Percentiles rank a stretch among this genome's conserved stretches.
Evolutionary conservation across 2,113 vertebrate species (phyloP).

Genomic region (Pangasianodon hypophthalmus): DNA sequence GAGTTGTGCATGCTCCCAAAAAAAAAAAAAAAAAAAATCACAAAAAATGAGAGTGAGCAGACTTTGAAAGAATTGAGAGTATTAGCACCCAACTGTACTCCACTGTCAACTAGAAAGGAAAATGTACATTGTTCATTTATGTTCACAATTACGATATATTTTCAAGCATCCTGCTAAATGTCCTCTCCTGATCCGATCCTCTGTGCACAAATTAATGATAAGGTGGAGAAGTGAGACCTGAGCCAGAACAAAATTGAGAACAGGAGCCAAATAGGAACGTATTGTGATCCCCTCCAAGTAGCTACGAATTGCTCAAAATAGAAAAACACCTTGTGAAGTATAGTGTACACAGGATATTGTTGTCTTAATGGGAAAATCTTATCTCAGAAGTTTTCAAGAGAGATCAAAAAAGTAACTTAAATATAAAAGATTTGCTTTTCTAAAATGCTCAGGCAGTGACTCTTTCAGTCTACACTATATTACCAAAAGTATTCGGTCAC

Average conservation of each 20-base stretch:
- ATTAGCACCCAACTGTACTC: background rate
- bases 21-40: background rate
- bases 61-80: background rate
- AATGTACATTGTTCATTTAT: background rate
- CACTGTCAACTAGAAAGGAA: background rate
- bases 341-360: background rate
- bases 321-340: no score
- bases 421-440: background rate
- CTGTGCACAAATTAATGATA: background rate
- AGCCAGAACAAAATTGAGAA: background rate
- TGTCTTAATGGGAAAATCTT: background rate
- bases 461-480: background rate
- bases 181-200: background rate
- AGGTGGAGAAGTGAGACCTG: background rate
- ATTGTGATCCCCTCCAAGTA: no score
- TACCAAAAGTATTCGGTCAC: no score
- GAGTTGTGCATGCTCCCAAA: background rate
- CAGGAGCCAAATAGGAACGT: background rate
- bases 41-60: background rate
- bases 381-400: background rate
- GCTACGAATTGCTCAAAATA: no score
- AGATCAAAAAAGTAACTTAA: background rate
- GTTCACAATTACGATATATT: background rate
- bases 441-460: background rate
- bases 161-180: background rate